Base-by-base conservation (phyloP, 2,113 vertebrate species). In the Pedetes capensis region DNA sequence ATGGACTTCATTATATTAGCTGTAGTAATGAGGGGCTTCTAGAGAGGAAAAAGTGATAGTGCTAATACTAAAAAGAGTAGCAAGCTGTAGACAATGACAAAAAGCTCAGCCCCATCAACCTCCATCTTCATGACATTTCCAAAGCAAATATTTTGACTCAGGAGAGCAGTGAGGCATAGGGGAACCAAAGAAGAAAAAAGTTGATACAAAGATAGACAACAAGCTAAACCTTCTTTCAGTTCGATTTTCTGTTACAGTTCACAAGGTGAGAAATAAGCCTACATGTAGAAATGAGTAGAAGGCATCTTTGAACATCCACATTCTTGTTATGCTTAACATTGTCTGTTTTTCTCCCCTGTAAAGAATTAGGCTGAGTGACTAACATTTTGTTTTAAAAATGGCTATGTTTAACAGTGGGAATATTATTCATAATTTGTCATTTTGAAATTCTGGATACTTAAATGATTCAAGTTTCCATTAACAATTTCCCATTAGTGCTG, bases 381-480 rank as follows among this genome's bases (percentile, higher is more conserved):
- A 74, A 57, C 10, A 81, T 57, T 87, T 91, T 82, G 5, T 14
- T 78, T 32, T 89, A 71, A 81, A 95, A 34, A 79, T 78, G 59
- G 66, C 25, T 71, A 76, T 57, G 81, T 85, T 84, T 87, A 92
- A 90, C 4, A 57, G 13, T 14, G 61, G 22, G 12, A 85, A 27
- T 91, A 66, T 76, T 91, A 81, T 71, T 89, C 42, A 87, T 59
- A 83, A 78, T 92, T 49, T 82, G 27, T 86, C 72, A 88, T 66
- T 95, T 91, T 51, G 6, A 96, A 96, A 90, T 95, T 92, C 88
- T 90, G n/a, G 34, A 93, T 92, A 78, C 9, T 94, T 81, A 93
- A 29, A 84, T 93, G 66, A 96, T 85, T 93, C 90, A 92, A 66
- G 17, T 47, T 87, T 69, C 93, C 64, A 94, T 96, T 76, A 92